Evolutionary conservation across 2,888 invertebrate genomes (phyloP).

Genomic region (Pardosa pseudoannulata): DNA sequence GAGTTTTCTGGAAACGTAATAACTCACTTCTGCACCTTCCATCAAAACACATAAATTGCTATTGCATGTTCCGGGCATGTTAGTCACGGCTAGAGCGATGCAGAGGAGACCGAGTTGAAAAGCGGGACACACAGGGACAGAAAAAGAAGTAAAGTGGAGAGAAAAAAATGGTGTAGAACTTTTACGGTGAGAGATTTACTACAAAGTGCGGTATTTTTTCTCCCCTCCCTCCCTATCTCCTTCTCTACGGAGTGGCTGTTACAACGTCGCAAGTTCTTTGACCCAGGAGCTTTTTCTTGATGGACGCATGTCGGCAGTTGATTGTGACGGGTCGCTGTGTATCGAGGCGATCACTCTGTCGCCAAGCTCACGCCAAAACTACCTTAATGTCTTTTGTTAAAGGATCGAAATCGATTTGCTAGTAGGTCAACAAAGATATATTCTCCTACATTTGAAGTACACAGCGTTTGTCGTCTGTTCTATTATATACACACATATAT

Average conservation of each 20-base stretch:
- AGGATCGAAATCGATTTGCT: no score
- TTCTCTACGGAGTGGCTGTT: slow-evolving; percentile 13
- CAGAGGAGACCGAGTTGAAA: background rate
- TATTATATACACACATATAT: no score
- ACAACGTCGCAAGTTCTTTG: slow-evolving; percentile 67
- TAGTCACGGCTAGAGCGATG: slow-evolving; percentile 43
- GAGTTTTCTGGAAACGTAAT: slow-evolving; percentile 16
- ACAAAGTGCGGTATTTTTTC: slow-evolving; percentile 44
- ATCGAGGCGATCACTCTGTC: background rate
- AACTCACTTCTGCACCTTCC: slow-evolving; percentile 44
- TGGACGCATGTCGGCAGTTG: slow-evolving; percentile 42
- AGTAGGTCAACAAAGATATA: no score
- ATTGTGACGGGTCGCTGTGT: slow-evolving; percentile 10
- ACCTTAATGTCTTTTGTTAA: no score
- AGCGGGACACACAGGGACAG: background rate
- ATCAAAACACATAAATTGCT: slow-evolving; percentile 59
- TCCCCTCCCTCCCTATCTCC: no score
- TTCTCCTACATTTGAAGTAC: no score
- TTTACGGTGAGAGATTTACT: slow-evolving; percentile 70
- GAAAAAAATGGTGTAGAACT: slow-evolving; percentile 16
- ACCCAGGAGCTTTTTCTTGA: slow-evolving; percentile 44
- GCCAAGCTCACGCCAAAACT: background rate
- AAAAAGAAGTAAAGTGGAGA: slow-evolving; percentile 13
- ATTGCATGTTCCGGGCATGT: slow-evolving; percentile 59
- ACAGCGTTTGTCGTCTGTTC: no score